Evolutionary conservation across 2,797 vertebrate species (phyloP).

Genomic region (Psittacula derbiana): DNA sequence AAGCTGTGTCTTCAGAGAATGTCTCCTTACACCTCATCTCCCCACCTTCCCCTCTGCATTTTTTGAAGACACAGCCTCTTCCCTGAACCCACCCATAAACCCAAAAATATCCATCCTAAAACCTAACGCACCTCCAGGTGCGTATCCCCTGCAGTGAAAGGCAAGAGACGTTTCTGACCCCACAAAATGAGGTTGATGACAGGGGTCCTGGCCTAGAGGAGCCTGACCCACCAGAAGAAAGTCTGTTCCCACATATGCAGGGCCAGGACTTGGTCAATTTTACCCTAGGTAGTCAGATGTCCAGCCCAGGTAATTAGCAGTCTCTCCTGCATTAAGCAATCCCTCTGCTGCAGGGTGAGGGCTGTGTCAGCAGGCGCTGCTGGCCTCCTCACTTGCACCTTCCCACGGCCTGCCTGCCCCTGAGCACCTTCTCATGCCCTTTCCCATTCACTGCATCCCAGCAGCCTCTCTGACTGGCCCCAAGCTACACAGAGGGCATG

Average conservation of each 20-base stretch:
- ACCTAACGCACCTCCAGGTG: fast-evolving
- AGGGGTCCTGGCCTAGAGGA: not conserved
- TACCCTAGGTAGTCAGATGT: not conserved
- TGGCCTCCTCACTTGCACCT: not conserved
- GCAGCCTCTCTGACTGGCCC: not conserved
- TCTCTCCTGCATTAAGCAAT: not conserved
- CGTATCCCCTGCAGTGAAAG: not conserved
- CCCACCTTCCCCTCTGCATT: not conserved
- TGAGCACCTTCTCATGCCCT: not conserved
- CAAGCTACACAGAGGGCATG: not conserved
- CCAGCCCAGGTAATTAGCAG: not conserved
- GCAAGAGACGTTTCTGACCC: not conserved
- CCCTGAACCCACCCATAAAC: not conserved
- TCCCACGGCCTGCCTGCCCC: not conserved
- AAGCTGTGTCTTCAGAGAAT: not conserved
- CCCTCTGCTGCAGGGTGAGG: not conserved
- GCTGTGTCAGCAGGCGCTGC: not conserved
- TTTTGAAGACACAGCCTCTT: not conserved
- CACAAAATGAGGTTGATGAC: not conserved
- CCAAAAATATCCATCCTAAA: not conserved
- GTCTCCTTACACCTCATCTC: not conserved
- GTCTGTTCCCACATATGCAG: not conserved
- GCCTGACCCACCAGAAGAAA: not conserved
- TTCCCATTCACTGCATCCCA: not conserved
- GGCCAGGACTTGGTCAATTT: not conserved